Percentiles rank a stretch among this genome's conserved stretches.
Conservation (phyloP, 2,888 invertebrate genomes). For the Biston betularia region DNA sequence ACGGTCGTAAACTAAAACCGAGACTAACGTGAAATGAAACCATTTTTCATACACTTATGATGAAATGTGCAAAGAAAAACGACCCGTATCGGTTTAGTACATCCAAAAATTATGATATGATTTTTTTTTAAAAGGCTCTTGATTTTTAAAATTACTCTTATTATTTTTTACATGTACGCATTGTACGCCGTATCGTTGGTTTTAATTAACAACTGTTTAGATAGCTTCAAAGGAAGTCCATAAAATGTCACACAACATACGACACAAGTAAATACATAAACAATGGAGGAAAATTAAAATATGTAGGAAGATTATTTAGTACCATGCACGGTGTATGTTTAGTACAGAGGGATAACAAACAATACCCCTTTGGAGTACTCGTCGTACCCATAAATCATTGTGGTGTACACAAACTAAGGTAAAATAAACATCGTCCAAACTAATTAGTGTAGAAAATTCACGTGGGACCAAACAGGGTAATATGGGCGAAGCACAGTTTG, state of each 20-base stretch:
- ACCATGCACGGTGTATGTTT: constrained; percentile 37
- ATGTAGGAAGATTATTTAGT: constrained; percentile 42
- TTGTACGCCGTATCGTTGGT: constrained; percentile 12
- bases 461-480: constrained; percentile 81
- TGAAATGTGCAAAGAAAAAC: no score
- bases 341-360: constrained; percentile 49
- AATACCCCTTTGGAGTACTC: constrained; percentile 55
- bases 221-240: constrained; percentile 23
- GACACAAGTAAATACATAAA: constrained; percentile 25
- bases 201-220: constrained; percentile 31
- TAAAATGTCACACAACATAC: constrained; percentile 25
- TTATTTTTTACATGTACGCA: not conserved
- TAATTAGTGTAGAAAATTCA: constrained; percentile 84
- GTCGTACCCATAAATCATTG: constrained; percentile 75
- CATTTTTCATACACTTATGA: no score
- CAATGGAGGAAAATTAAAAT: constrained; percentile 40
- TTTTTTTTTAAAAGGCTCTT: no score
- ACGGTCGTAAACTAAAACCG: no score
- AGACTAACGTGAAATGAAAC: no score
- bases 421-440: constrained; percentile 82
- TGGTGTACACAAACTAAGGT: constrained; percentile 74
- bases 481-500: constrained; percentile 83
- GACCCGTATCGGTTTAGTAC: no score
- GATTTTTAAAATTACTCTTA: no score
- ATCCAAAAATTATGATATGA: no score